Evolutionary conservation across 1,140 invertebrate species (phyloP), one percentile per base, ranked within the genome.

Genomic region (Phocides pigmalion): DNA sequence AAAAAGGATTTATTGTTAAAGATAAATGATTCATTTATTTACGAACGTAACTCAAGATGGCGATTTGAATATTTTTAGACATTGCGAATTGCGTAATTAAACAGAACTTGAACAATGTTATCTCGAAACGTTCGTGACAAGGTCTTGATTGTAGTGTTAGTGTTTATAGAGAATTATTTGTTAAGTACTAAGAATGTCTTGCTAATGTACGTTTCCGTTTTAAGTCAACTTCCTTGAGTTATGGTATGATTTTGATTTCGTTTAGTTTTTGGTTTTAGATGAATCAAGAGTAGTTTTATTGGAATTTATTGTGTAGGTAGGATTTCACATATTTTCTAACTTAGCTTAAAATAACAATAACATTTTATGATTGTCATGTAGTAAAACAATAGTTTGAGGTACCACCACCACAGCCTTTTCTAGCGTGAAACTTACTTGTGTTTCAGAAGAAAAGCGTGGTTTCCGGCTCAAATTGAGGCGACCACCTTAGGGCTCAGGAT

Each of bases 71-170:
- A 35, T 35, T 35, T 35, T 42, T 53, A 51, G 47, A 35, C n/a
- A 35, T 35, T n/a, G 22, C 14, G 9, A 25, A 62, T 50, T 49
- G 28, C 61, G 62, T 64, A 22, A 64, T 54, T 47, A 39, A 64
- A 53, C 50, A 47, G 37, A 49, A 35, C 4, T 54, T 41, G 46
- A 64, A 64, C 50, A 64, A 54, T 64, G 49, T 64, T 64, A 46
- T 64, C 49, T 22, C 32, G 16, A 35, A 53, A 16, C 49, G 41
- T 14, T 20, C 62, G 9, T 25, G 19, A 32, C 49, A 63, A 53
- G 62, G 61, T 44, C 37, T 35, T 42, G 14, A 44, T 17, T 44
- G 46, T 4, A 28, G 28, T 32, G n/a, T 39, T 14, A 11, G 35
- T 39, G 12, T 39, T 39, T 39, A 4, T 12, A n/a, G 32, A 12